Base-by-base conservation (phyloP, 2,797 vertebrate genomes). In the Calcarius lapponicus region DNA sequence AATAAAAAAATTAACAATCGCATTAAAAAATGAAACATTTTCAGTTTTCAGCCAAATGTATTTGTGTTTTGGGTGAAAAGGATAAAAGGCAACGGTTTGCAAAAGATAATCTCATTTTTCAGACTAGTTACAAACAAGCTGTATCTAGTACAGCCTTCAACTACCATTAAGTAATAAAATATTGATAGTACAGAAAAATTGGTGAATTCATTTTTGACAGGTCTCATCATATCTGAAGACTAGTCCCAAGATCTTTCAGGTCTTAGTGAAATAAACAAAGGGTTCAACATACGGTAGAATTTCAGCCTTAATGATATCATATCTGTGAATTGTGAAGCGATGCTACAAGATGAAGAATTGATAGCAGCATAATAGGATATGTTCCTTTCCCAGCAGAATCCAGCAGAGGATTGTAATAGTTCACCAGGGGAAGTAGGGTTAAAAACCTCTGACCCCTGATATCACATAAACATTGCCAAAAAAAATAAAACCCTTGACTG, bases 361-460 rank as follows among this genome's bases (percentile, higher is more conserved):
- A 95, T 96, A 93, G 86, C 82, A 92, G 94, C 73, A 94, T 88
- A 95, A 95, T 90, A 92, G 83, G 90, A 79, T 93, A 43, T 87
- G 93, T 95, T 97, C 69, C 80, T 95, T 96, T 70, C 78, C 71
- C 90, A 83, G 86, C 47, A 95, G 95, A 95, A 92, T 96, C 79
- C 88, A 92, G 31, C 66, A 79, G 92, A 95, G 86, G 72, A 88
- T 92, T 93, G 82, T 96, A 97, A 95, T 95, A 95, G 88, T 96
- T 96, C 93, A 95, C 92, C 60, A 53, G 86, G 80, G 95, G 88
- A 88, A 92, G 88, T 74, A 94, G 94, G 90, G 96, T 97, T 93
- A 96, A 97, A 97, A 97, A 96, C 92, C 88, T 95, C 93, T 97
- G 96, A 97, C 95, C 97, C 90, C 50, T 95, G 88, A 94, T 97